A percentile compares a stretch with the other conserved stretches of the same genome.
Evolutionary conservation across 1,140 invertebrate genomes (phyloP).

Genomic region (Drosophila repletoides): DNA sequence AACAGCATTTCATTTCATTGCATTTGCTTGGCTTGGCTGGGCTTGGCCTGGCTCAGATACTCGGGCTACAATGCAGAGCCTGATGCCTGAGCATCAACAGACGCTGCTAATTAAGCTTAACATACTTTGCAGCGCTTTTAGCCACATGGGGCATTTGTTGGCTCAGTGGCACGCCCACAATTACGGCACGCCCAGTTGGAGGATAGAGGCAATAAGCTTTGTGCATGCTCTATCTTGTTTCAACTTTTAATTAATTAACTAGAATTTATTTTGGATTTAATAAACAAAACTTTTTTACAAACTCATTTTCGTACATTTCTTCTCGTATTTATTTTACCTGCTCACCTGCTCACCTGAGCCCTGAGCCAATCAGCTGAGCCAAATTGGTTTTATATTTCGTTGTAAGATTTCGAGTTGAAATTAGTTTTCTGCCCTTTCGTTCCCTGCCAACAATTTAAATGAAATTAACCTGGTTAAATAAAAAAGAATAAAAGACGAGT

Average conservation of each 20-base stretch:
- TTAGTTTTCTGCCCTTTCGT: neutral
- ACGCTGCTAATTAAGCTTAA: conserved; percentile 57
- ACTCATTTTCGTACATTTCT: conserved; percentile 21
- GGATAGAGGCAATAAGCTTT: conserved; percentile 2
- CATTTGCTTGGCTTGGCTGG: no score
- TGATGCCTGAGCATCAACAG: conserved; percentile 9
- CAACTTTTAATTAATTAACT: conserved; percentile 78
- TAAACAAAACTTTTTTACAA: conserved; percentile 76
- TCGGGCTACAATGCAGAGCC: conserved; percentile 28
- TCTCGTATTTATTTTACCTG: neutral
- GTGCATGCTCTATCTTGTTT: conserved; percentile 69
- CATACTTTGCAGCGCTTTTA: conserved; percentile 42
- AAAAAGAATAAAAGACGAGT: neutral
- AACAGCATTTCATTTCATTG: no score
- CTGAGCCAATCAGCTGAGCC: neutral
- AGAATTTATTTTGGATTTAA: conserved; percentile 76
- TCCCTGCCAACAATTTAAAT: no score
- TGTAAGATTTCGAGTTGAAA: neutral
- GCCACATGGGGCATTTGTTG: conserved; percentile 22
- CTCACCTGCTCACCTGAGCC: neutral
- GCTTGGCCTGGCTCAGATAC: conserved; percentile 24
- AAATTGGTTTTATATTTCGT: conserved; percentile 15
- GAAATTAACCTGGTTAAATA: neutral
- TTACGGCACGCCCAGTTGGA: neutral
- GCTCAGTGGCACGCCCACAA: conserved; percentile 7